Percentiles rank a stretch among this genome's conserved stretches.
Conservation (phyloP, 2,888 invertebrate genomes). For the Scaptomyza flava region DNA sequence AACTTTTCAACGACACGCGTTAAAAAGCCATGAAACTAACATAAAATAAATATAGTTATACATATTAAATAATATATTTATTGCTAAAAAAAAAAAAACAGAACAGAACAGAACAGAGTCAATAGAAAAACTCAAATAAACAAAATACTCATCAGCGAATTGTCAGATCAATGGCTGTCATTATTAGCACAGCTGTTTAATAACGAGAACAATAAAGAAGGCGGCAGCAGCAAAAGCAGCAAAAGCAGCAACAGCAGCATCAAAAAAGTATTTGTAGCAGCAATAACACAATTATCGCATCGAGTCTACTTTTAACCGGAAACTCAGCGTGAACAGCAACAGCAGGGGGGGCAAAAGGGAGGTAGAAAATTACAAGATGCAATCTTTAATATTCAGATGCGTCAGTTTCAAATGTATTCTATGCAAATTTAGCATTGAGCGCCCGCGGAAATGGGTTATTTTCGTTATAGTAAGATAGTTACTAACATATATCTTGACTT, state of each 20-base stretch:
- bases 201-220: slow-evolving; percentile 19
- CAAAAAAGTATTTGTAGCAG: slow-evolving; percentile 5
- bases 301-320: slow-evolving; percentile 28
- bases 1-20: no score
- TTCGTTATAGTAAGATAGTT: not conserved
- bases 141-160: slow-evolving; percentile 6
- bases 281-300: slow-evolving; percentile 46
- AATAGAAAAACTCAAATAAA: slow-evolving; percentile 8
- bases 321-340: slow-evolving; percentile 9
- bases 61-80: no score
- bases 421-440: slow-evolving; percentile 15
- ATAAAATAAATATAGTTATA: no score
- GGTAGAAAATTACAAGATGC: slow-evolving; percentile 9
- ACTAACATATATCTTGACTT: not conserved
- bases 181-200: slow-evolving; percentile 52
- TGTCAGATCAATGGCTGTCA: slow-evolving; percentile 15
- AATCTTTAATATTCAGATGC: slow-evolving; percentile 23
- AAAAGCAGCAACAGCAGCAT: not conserved
- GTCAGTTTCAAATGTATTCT: slow-evolving; percentile 13
- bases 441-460: slow-evolving; percentile 23
- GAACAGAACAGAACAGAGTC: not conserved
- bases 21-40: no score
- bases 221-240: slow-evolving; percentile 1
- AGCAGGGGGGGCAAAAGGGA: not conserved
- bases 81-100: no score